Base-by-base conservation (phyloP, 2,888 invertebrate genomes). In the Pandemis corylana region DNA sequence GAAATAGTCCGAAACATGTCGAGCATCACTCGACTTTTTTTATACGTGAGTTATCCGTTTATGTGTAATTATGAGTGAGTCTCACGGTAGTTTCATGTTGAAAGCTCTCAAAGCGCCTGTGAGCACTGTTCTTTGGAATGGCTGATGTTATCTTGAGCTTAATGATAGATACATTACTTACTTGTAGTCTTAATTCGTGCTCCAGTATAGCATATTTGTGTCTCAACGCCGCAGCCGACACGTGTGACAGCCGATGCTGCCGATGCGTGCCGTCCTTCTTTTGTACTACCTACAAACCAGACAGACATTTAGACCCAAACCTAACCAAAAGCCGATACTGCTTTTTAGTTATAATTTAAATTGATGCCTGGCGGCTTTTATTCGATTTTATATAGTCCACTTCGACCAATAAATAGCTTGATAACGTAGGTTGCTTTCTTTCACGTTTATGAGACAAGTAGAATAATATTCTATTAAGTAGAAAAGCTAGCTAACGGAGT, bases 181-280 rank as follows among this genome's bases (percentile, higher is more conserved):
- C 95, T 91, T 95, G 95, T 62, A 95, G 79, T 73, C 94, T 84
- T 44, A 94, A 78, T 77, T 95, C 95, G 69, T 95, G 94, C 77
- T 95, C 95, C 83, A 95, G 80, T 68, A 95, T 90, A 1, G 95
- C 94, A 77, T 94, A 95, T 82, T 94, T 95, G 78, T 95, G 94
- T 42, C 94, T 86, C 70, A 95, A 77, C 0, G 94, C 91, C 0
- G 94, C 91, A 0, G 94, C 89, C 0, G 94, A 90, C 7, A 94
- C 91, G 78, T 93, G 93, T 0, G 90, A 86, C 44, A 93, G 77
- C n/a, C 93, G 83, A 66, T 91, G 92, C 44, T 88, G 90, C 2
- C 90, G 85, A 12, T 91, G 89, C 5, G 83, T 79, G 0, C 88
- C 89, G 51, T 93, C 93, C 78, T 88, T 92, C 77, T 89, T 92